A percentile compares a stretch with the other conserved stretches of the same genome.
phyloP scores from a whole-genome alignment of 2,888 invertebrate genomes.

The Sinohyriopsis cumingii region DNA sequence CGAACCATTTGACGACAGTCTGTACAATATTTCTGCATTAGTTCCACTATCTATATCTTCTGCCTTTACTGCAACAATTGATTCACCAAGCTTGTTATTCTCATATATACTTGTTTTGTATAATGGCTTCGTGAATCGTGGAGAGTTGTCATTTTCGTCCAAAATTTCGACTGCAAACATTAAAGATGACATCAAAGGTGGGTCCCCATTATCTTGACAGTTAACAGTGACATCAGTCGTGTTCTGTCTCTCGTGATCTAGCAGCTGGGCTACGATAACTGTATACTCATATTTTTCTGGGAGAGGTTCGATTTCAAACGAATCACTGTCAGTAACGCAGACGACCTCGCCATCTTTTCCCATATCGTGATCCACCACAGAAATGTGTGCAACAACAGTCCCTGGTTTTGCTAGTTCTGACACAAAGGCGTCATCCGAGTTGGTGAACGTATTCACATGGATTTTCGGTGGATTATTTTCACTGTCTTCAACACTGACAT shows the following conservation, averaged over 20 bases:
- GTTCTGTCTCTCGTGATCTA: slow-evolving; percentile 16
- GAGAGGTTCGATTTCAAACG: slow-evolving; percentile 17
- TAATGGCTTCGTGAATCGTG: slow-evolving; percentile 19
- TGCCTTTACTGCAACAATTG: slow-evolving; percentile 17
- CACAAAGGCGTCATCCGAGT: slow-evolving; percentile 4
- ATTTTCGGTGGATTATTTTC: slow-evolving; percentile 29
- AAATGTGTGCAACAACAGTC: slow-evolving; percentile 14
- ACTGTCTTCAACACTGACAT: slow-evolving; percentile 15
- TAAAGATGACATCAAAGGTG: slow-evolving; percentile 14
- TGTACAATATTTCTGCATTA: slow-evolving; percentile 18
- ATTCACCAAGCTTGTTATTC: slow-evolving; percentile 12
- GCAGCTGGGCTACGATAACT: slow-evolving; percentile 24
- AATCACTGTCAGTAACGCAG: slow-evolving; percentile 21
- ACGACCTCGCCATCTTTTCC: slow-evolving; percentile 20
- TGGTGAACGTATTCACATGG: slow-evolving; percentile 12
- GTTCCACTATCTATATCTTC: slow-evolving; percentile 17
- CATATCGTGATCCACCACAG: slow-evolving; percentile 20
- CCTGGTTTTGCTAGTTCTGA: slow-evolving; percentile 11
- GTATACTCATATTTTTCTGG: slow-evolving; percentile 13
- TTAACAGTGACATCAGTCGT: slow-evolving; percentile 18
- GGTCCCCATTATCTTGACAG: slow-evolving; percentile 24
- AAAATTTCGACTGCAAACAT: slow-evolving; percentile 14
- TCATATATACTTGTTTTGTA: slow-evolving; percentile 15
- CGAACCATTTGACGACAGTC: slow-evolving; percentile 9
- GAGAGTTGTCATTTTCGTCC: slow-evolving; percentile 25